Base-by-base conservation (phyloP, 2,888 invertebrate genomes). In the Agriopis aurantiaria region DNA sequence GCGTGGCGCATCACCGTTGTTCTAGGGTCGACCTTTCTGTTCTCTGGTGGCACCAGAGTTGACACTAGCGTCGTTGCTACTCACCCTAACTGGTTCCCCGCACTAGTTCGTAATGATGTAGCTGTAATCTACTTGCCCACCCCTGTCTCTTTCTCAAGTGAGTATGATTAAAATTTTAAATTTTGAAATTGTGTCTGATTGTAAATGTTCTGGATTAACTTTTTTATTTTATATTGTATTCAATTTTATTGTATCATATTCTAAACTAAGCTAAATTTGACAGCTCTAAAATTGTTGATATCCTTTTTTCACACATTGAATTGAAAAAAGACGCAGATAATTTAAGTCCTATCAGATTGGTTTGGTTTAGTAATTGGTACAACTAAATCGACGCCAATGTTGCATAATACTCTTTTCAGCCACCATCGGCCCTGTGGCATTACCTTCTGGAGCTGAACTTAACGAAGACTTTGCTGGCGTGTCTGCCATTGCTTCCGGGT, bases 401-500 rank as follows among this genome's bases (percentile, higher is more conserved):
- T 14, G 5, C 33, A 14, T 23, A 65, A 60, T 46, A 23, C 0
- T 58, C 3, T 12, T 57, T 58, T 0, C 75, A 86, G 85, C 49
- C 62, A 73, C 41, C n/a, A 85, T 87, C n/a, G 65, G 66, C 0
- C 71, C 82, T 1, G 71, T 87, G 5, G 72, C 78, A 12, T 71
- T 88, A 17, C 85, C 88, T 3, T 62, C 76, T 62, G 84, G 83
- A 41, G n/a, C 11, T 40, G 79, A 85, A 59, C 66, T 82, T 3
- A 69, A 72, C 17, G 79, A 86, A 40, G 55, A 73, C 68, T 90
- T 83, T 62, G 78, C 66, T 12, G 85, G 85, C 9, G 23, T 23
- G 3, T 56, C 23, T 0, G 89, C 83, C 14, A 67, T 82, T 46
- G 89, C 89, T 40, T 85, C 87, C n/a, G 90, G 90, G n/a, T 90